A percentile compares a stretch with the other conserved stretches of the same genome.
Evolutionary conservation across 37 sponge, comb jelly and placozoan genomes (phyloP).

Genomic region (Amphimedon queenslandica): DNA sequence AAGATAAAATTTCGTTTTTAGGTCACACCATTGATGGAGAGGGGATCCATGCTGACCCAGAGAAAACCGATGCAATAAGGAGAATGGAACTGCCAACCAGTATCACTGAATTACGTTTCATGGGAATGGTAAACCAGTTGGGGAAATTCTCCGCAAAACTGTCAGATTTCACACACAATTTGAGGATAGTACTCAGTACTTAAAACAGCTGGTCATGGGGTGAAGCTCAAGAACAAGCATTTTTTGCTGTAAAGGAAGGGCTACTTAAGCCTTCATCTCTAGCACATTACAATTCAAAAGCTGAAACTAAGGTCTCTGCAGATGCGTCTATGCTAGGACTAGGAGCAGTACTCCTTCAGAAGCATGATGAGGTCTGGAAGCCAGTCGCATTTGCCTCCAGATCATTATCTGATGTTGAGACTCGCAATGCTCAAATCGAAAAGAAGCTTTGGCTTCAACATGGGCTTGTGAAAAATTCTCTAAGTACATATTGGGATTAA

Average conservation of each 20-base stretch:
- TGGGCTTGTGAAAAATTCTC: not conserved
- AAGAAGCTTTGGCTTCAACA: not conserved
- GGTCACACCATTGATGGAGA: not conserved
- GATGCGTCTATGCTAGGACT: not conserved
- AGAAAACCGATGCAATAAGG: not conserved
- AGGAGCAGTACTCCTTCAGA: not conserved
- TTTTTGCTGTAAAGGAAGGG: not conserved
- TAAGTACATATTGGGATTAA: not conserved
- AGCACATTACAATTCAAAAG: not conserved
- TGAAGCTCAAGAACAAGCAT: not conserved
- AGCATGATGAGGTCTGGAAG: not conserved
- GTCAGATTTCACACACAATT: not conserved
- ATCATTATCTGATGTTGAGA: not conserved
- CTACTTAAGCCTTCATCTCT: not conserved
- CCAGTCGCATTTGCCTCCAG: not conserved
- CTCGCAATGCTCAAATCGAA: not conserved
- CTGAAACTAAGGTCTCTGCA: not conserved
- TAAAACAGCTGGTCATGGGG: not conserved
- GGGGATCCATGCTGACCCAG: not conserved
- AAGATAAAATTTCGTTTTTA: not conserved
- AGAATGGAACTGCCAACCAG: not conserved
- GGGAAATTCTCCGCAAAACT: not conserved
- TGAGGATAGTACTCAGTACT: not conserved
- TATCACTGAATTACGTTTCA: not conserved
- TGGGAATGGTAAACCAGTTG: constrained; percentile 2